These are phyloP conservation scores for Hecatera dysodea DNA, from an alignment of 2,888 invertebrate genomes.

Conservation along the genomic window DNA sequence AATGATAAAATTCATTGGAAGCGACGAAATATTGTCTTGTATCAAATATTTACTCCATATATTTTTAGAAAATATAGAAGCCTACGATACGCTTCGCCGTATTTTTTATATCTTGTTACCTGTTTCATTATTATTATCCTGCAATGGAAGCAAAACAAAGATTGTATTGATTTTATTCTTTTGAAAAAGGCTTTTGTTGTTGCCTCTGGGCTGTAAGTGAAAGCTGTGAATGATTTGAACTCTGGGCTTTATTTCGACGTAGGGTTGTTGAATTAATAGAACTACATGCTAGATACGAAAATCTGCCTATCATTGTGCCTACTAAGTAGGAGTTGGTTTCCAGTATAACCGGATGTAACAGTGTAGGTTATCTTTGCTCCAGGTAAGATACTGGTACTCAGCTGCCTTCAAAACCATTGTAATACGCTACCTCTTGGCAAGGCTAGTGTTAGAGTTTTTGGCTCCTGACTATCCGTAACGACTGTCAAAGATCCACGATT, in stretches of 20 bases:
- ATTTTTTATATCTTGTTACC: constrained; percentile 17
- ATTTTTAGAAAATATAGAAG: constrained; percentile 5
- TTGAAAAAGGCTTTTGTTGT: constrained; percentile 21
- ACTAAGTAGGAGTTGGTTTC: no score
- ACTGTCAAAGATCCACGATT: no score
- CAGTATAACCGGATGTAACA: no score
- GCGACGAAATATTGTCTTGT: no score
- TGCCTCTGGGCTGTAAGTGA: constrained; percentile 25
- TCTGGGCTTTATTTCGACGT: constrained; percentile 19
- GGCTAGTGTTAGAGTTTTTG: no score
- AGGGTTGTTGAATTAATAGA: not conserved
- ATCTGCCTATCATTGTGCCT: no score
- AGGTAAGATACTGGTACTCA: no score
- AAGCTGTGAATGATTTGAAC: constrained; percentile 36
- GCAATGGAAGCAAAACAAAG: constrained; percentile 48
- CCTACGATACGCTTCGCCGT: not conserved
- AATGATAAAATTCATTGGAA: not conserved
- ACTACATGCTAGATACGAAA: not conserved
- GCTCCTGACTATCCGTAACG: no score
- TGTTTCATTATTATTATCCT: constrained; percentile 17
- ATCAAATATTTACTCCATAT: constrained; percentile 7
- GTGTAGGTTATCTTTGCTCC: no score
- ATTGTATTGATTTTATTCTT: constrained; percentile 35
- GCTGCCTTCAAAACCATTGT: no score
- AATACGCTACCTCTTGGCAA: no score